Percentiles rank a stretch among this genome's conserved stretches.
phyloP scores from a whole-genome alignment of 2,113 vertebrate genomes.

The Notarius lentiginosus region DNA sequence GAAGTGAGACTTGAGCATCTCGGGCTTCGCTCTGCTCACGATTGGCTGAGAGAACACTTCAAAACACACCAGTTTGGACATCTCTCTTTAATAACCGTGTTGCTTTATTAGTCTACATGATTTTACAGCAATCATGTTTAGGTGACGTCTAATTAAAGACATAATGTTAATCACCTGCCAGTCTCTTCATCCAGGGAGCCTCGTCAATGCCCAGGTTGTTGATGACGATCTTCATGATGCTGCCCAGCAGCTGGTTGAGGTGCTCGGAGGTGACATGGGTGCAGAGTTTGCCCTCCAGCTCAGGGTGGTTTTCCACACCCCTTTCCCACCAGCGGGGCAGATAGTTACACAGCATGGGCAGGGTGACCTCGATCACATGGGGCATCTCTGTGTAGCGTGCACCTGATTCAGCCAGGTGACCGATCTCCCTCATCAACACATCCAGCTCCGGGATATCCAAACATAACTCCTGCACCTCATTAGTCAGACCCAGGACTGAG shows the following conservation, averaged over 20 bases:
- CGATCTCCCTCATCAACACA: slow-evolving; percentile 83
- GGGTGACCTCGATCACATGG: slow-evolving; percentile 90
- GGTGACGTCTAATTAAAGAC: neutral
- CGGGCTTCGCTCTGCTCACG: slow-evolving; percentile 85
- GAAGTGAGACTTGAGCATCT: slow-evolving; percentile 91
- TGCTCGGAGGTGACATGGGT: slow-evolving; percentile 86
- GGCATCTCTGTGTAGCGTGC: slow-evolving; percentile 97
- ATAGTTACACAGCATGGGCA: slow-evolving; percentile 96
- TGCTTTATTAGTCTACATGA: neutral
- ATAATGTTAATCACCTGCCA: slow-evolving; percentile 76
- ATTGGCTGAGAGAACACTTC: slow-evolving; percentile 94
- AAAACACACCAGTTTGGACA: neutral
- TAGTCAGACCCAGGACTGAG: slow-evolving; percentile 85
- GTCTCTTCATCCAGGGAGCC: slow-evolving; percentile 94
- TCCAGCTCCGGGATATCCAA: slow-evolving; percentile 88
- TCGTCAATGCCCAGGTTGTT: slow-evolving; percentile 96
- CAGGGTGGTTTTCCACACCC: slow-evolving; percentile 76
- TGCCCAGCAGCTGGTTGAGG: slow-evolving; percentile 90
- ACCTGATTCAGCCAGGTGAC: slow-evolving; percentile 88
- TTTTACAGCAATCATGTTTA: neutral
- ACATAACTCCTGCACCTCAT: slow-evolving; percentile 89
- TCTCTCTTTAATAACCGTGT: neutral
- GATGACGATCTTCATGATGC: slow-evolving; percentile 91
- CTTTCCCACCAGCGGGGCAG: slow-evolving; percentile 94
- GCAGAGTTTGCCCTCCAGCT: slow-evolving; percentile 77